These are phyloP conservation scores for Lepidostoma basale DNA, from an alignment of 1,140 invertebrate species.

Conservation along the genomic window DNA sequence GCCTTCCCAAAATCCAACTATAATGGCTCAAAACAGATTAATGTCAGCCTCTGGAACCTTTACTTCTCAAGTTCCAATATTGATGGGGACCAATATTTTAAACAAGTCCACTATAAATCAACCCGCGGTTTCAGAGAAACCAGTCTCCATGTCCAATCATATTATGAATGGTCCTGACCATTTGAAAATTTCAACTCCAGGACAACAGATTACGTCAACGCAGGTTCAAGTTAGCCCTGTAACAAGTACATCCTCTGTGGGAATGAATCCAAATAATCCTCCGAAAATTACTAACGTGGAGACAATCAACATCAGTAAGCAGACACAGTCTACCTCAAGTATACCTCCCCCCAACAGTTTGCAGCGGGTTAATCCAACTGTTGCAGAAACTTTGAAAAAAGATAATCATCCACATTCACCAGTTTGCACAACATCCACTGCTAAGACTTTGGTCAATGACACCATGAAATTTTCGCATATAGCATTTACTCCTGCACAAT, in stretches of 20 bases:
- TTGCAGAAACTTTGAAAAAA: slow-evolving; percentile 14
- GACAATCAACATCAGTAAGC: slow-evolving; percentile 20
- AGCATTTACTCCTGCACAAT: slow-evolving; percentile 1
- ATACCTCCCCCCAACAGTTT: slow-evolving; percentile 4
- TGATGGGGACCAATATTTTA: slow-evolving; percentile 28
- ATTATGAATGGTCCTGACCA: slow-evolving; percentile 33
- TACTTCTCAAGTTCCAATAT: slow-evolving; percentile 44
- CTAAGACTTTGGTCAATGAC: slow-evolving; percentile 1
- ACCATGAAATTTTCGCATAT: slow-evolving; percentile 2
- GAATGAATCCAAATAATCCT: not conserved
- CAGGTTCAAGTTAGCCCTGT: slow-evolving; percentile 9
- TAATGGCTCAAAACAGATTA: slow-evolving; percentile 57
- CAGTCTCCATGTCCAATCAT: not conserved
- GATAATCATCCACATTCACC: slow-evolving; percentile 3
- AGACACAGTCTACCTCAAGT: slow-evolving; percentile 13
- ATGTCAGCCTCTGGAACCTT: slow-evolving; percentile 55
- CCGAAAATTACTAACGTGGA: not conserved
- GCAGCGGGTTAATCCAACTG: slow-evolving; percentile 21
- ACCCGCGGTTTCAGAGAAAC: slow-evolving; percentile 19
- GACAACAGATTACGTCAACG: not conserved
- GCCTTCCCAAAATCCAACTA: slow-evolving; percentile 51
- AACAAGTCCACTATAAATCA: slow-evolving; percentile 11
- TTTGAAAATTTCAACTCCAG: not conserved
- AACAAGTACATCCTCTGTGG: not conserved
- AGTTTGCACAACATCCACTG: not conserved